Conservation (phyloP, 2,888 invertebrate genomes). For the Orthonychiurus folsomi region DNA sequence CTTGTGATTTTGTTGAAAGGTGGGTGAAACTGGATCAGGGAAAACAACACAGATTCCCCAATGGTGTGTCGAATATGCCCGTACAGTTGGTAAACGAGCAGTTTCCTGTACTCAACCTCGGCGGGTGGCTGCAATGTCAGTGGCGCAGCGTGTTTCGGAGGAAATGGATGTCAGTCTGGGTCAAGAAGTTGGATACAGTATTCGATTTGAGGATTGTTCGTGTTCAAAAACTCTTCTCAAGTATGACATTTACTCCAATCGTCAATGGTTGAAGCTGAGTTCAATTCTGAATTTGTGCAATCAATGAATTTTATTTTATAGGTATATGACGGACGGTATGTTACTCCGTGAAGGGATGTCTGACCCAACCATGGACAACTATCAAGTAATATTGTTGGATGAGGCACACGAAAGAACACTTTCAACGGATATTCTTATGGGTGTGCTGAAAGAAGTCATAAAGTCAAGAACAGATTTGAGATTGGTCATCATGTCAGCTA, state of each 20-base stretch:
- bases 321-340: constrained; percentile 99
- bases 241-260: too few species aligned
- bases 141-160: constrained; percentile 95
- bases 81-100: constrained; percentile 58
- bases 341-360: constrained; percentile 97
- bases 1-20: too few species aligned
- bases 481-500: constrained; percentile 98
- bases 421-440: constrained; percentile 98
- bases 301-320: constrained; percentile 41
- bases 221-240: constrained; percentile 87
- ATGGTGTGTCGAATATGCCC: constrained; percentile 72
- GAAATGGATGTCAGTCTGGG: constrained; percentile 96
- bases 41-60: constrained; percentile 99
- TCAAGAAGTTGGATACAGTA: constrained; percentile 89
- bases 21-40: constrained; percentile 99
- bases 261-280: too few species aligned
- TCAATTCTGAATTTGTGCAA: too few species aligned
- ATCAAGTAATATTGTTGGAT: constrained; percentile 90
- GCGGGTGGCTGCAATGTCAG: constrained; percentile 98
- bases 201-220: constrained; percentile 98
- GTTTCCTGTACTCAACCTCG: constrained; percentile 96
- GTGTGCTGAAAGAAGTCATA: constrained; percentile 92
- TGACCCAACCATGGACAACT: constrained; percentile 92
- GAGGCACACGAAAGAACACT: constrained; percentile 98
- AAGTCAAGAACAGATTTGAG: constrained; percentile 87